Evolutionary conservation across 2,797 vertebrate species (phyloP).

Genomic region (Coregonus suidteri): DNA sequence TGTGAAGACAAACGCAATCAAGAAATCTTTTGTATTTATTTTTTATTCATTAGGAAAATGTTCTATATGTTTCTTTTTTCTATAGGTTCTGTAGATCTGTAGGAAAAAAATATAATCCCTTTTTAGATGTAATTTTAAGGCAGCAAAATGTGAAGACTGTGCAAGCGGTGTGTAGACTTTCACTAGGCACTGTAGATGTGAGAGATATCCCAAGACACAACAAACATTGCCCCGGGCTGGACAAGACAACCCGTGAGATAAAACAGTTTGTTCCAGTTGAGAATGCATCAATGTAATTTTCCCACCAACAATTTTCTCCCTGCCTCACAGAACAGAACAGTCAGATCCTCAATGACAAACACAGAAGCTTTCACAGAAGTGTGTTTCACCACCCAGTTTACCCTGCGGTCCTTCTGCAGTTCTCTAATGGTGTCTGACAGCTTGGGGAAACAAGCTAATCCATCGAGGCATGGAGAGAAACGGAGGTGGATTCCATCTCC

Average conservation of each 20-base stretch:
- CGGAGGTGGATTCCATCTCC: conserved; percentile 31
- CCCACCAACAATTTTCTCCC: not conserved
- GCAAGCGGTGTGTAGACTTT: not conserved
- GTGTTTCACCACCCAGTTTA: conserved; percentile 11
- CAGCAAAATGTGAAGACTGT: no score
- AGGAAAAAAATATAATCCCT: no score
- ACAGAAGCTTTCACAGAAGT: conserved; percentile 5
- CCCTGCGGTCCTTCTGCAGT: conserved; percentile 17
- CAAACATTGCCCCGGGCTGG: not conserved
- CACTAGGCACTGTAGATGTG: not conserved
- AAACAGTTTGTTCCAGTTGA: not conserved
- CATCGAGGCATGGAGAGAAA: conserved; percentile 41
- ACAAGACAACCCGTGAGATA: not conserved
- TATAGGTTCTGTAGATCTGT: no score
- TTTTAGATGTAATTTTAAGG: no score
- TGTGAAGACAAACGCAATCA: no score
- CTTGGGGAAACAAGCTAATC: conserved; percentile 44
- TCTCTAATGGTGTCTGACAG: conserved; percentile 43
- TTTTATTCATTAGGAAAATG: no score
- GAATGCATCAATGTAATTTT: not conserved
- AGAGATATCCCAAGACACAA: not conserved
- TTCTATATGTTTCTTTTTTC: no score
- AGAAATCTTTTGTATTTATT: no score
- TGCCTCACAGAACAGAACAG: not conserved
- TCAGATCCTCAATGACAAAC: not conserved